Evolutionary conservation across 2,888 invertebrate species (phyloP).

Genomic region (Antheraea yamamai): DNA sequence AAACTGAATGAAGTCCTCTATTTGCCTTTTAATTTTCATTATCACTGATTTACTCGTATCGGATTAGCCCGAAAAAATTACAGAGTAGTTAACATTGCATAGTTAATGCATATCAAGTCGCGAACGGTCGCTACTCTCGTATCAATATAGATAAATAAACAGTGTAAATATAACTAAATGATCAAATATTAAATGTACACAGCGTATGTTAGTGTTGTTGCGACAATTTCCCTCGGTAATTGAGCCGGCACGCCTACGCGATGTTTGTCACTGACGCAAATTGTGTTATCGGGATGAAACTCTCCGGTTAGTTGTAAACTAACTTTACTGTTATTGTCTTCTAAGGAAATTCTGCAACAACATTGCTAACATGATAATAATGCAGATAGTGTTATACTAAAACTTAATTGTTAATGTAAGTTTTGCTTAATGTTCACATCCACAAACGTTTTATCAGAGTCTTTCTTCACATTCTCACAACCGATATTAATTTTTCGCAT

Average conservation of each 20-base stretch:
- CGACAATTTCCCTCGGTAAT: conserved; percentile 40
- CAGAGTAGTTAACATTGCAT: too few species aligned
- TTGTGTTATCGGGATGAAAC: conserved; percentile 53
- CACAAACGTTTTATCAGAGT: not conserved
- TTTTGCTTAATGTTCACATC: not conserved
- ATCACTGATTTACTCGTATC: too few species aligned
- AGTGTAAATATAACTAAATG: conserved; percentile 1
- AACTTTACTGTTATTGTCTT: conserved; percentile 46
- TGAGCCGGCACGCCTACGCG: conserved; percentile 40
- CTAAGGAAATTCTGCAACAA: conserved; percentile 33
- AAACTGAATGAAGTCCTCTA: too few species aligned
- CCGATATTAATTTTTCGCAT: too few species aligned
- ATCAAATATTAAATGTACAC: conserved; percentile 26
- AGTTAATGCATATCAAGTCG: too few species aligned
- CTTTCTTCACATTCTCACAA: too few species aligned
- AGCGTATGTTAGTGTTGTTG: conserved; percentile 14
- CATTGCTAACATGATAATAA: conserved; percentile 10
- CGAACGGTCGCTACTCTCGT: too few species aligned
- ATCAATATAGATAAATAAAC: too few species aligned
- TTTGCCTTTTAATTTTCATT: too few species aligned
- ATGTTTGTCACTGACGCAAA: conserved; percentile 48
- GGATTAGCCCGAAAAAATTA: too few species aligned
- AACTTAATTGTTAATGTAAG: not conserved
- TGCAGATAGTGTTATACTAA: conserved; percentile 7
- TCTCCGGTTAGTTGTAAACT: conserved; percentile 43